A percentile compares a stretch with the other conserved stretches of the same genome.
phyloP scores from a whole-genome alignment of 2,888 invertebrate species.

The Pseudoips prasinana region DNA sequence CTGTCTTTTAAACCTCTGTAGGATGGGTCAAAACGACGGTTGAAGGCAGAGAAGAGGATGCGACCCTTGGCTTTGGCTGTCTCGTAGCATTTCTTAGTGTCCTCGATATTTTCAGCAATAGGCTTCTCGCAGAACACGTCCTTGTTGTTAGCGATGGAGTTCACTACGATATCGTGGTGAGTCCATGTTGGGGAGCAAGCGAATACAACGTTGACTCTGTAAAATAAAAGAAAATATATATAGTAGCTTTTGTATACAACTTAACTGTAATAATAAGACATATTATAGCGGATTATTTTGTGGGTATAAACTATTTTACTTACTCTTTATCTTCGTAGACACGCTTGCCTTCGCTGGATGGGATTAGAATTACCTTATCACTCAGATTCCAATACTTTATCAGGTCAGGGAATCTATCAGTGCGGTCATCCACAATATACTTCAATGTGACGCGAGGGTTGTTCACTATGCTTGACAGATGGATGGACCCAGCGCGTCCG shows the following conservation, averaged over 20 bases:
- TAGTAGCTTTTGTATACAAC: too few relatives aligned
- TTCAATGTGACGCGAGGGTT: constrained; percentile 74
- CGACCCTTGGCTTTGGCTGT: constrained; percentile 77
- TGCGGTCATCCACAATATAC: constrained; percentile 81
- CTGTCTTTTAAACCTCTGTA: constrained; percentile 72
- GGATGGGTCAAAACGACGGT: constrained; percentile 85
- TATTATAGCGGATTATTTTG: too few relatives aligned
- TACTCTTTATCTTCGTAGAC: too few relatives aligned
- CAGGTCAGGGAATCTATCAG: constrained; percentile 62
- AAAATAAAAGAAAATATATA: too few relatives aligned
- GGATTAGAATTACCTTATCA: constrained; percentile 66
- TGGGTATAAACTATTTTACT: too few relatives aligned
- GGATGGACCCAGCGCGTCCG: constrained; percentile 84
- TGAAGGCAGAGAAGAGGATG: constrained; percentile 84
- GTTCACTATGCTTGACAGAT: constrained; percentile 69
- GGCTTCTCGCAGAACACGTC: constrained; percentile 88
- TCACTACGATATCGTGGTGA: constrained; percentile 79
- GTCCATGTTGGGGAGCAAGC: constrained; percentile 83
- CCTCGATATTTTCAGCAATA: constrained; percentile 78
- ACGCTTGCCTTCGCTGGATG: too few relatives aligned
- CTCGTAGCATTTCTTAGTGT: constrained; percentile 81
- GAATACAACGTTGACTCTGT: constrained; percentile 60
- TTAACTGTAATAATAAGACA: too few relatives aligned
- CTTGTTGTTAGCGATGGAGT: constrained; percentile 79
- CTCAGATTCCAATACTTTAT: constrained; percentile 75